phyloP scores from a whole-genome alignment of 2,797 vertebrate species.

The Enteromius mattozi region DNA sequence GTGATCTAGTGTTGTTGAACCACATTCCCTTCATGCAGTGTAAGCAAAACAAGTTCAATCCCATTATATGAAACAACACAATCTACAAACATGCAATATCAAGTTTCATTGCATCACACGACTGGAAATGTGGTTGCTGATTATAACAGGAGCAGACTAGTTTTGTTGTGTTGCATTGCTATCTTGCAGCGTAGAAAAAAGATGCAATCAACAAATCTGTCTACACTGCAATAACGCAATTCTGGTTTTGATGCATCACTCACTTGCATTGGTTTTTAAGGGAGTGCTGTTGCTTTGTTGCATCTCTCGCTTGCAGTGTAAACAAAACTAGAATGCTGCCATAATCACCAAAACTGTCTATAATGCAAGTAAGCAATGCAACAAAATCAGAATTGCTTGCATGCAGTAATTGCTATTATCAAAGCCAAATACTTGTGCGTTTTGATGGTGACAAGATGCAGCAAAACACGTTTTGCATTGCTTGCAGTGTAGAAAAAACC shows the following conservation, averaged over 20 bases:
- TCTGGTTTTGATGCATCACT: not conserved
- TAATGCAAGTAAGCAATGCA: not conserved
- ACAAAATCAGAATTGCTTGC: not conserved
- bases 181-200: not conserved
- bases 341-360: not conserved
- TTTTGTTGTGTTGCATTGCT: not conserved
- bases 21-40: not conserved
- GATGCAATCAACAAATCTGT: constrained; percentile 3
- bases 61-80: not conserved
- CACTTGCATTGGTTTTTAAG: not conserved
- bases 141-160: not conserved
- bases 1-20: not conserved
- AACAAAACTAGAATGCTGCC: not conserved
- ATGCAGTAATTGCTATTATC: not conserved
- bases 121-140: not conserved
- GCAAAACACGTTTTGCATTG: not conserved
- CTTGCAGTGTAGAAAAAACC: not conserved
- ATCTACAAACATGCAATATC: constrained; percentile 4
- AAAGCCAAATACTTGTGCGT: not conserved
- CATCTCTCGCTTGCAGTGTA: not conserved
- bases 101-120: not conserved
- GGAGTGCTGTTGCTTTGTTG: not conserved
- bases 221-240: not conserved
- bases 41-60: not conserved
- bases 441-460: not conserved